phyloP scores from a whole-genome alignment of 2,888 invertebrate species.

The Cephus pygmeus region DNA sequence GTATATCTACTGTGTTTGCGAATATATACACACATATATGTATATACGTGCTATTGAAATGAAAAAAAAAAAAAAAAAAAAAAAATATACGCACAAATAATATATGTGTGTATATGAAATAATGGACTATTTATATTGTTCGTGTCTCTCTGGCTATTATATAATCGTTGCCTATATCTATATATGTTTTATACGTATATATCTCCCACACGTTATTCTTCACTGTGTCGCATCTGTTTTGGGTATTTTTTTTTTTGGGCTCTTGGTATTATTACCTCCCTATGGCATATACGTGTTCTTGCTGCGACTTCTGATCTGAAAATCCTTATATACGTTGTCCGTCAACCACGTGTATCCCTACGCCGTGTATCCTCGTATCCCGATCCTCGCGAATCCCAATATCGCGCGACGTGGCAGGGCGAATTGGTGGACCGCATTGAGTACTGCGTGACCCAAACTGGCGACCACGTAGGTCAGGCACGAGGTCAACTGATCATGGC shows the following conservation, averaged over 20 bases:
- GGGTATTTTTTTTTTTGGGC: slow-evolving; percentile 7
- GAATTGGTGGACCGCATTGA: slow-evolving; percentile 95
- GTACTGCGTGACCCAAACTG: slow-evolving; percentile 89
- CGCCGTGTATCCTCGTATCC: slow-evolving; percentile 43
- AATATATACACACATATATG: slow-evolving; percentile 18
- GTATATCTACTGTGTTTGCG: slow-evolving; percentile 18
- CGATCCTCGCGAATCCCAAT: slow-evolving; percentile 22
- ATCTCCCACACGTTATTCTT: not conserved
- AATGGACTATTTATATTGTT: not conserved
- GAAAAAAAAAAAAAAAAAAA: not conserved
- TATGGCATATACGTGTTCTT: not conserved
- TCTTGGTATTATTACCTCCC: not conserved
- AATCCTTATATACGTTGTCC: not conserved
- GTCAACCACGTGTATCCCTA: not conserved
- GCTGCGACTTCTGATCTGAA: not conserved
- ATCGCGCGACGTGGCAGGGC: slow-evolving; percentile 73
- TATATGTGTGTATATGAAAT: slow-evolving; percentile 16
- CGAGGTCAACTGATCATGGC: slow-evolving; percentile 83
- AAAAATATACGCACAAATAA: not conserved
- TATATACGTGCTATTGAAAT: not conserved
- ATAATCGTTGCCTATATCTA: slow-evolving; percentile 9
- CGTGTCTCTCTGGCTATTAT: not conserved
- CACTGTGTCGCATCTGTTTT: slow-evolving; percentile 33
- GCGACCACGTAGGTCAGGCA: slow-evolving; percentile 85
- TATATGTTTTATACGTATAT: not conserved